A percentile compares a stretch with the other conserved stretches of the same genome.
Conservation (phyloP, 2,797 vertebrate species). For the Spheniscus humboldti region DNA sequence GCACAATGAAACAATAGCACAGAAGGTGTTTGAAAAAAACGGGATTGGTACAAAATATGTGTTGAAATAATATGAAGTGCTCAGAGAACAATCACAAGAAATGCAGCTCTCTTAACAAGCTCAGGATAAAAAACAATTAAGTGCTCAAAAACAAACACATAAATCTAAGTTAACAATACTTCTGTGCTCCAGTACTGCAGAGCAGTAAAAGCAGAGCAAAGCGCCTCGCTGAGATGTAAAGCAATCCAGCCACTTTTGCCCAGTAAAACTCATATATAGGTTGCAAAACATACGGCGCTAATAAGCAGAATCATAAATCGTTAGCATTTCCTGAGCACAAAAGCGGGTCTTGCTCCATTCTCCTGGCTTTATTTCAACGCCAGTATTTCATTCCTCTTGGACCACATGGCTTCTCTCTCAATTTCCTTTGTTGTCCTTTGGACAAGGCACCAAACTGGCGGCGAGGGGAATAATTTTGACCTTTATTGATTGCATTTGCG, state of each 20-base stretch:
- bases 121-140: not conserved
- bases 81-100: not conserved
- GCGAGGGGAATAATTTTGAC: not conserved
- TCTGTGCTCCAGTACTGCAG: not conserved
- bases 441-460: not conserved
- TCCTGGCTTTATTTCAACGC: not conserved
- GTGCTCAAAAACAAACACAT: not conserved
- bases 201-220: not conserved
- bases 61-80: not conserved
- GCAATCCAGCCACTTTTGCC: not conserved
- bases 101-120: not conserved
- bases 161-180: not conserved
- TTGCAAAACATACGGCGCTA: not conserved
- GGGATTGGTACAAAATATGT: not conserved
- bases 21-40: not conserved
- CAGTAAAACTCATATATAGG: not conserved
- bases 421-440: not conserved
- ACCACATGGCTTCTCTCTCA: not conserved
- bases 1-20: not conserved
- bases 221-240: not conserved
- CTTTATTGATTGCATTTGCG: fast-evolving
- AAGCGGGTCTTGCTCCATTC: not conserved
- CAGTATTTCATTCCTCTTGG: not conserved
- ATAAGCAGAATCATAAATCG: not conserved
- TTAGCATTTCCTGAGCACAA: fast-evolving